Conservation (phyloP, 1,140 invertebrate species). For the Phortica variegata region DNA sequence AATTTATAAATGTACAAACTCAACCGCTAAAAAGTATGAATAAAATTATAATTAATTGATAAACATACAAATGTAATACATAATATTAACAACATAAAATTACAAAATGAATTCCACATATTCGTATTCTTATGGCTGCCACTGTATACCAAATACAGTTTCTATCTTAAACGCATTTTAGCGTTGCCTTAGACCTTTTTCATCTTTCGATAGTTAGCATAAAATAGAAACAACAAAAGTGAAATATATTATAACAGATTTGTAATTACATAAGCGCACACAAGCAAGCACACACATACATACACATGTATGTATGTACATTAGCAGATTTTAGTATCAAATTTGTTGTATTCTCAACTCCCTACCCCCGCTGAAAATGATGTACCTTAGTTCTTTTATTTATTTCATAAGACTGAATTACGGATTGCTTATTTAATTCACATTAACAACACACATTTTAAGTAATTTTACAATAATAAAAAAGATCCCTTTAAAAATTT, state of each 20-base stretch:
- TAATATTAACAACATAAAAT: not conserved
- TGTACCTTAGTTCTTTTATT: slow-evolving; percentile 54
- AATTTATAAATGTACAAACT: too few relatives aligned
- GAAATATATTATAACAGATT: not conserved
- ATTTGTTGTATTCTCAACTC: slow-evolving; percentile 29
- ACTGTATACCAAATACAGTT: slow-evolving; percentile 3
- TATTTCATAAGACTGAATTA: slow-evolving; percentile 57
- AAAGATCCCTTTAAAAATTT: slow-evolving; percentile 10
- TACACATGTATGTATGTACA: not conserved
- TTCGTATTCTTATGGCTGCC: too few relatives aligned
- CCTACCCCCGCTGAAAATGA: slow-evolving; percentile 33
- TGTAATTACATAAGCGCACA: not conserved
- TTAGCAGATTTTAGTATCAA: not conserved
- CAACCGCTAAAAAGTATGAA: too few relatives aligned
- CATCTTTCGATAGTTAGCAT: not conserved
- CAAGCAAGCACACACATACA: not conserved
- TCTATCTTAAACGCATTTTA: not conserved
- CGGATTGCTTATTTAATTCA: slow-evolving; percentile 42
- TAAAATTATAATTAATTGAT: too few relatives aligned
- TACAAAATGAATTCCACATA: not conserved
- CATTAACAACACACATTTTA: slow-evolving; percentile 28
- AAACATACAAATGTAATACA: not conserved
- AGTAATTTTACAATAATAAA: slow-evolving; percentile 36
- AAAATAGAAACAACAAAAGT: not conserved
- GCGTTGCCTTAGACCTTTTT: too few relatives aligned